Percentiles rank a stretch among this genome's conserved stretches.
These are phyloP conservation scores for Misgurnus anguillicaudatus DNA, from an alignment of 2,113 vertebrate species.

Conservation along the genomic window DNA sequence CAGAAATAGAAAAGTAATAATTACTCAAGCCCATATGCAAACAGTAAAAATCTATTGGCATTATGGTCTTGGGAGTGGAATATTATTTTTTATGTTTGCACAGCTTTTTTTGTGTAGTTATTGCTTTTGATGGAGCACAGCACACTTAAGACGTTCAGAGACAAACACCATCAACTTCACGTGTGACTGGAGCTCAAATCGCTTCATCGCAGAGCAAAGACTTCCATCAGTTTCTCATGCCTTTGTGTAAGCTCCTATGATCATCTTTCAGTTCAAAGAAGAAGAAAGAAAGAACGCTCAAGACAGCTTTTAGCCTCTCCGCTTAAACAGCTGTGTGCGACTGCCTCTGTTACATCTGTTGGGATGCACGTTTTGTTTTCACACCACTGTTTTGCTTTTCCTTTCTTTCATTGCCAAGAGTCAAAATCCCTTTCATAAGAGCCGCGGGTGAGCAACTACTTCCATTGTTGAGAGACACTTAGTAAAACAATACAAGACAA, in stretches of 20 bases:
- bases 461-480: constrained; percentile 64
- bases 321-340: constrained; percentile 12
- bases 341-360: constrained; percentile 15
- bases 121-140: no score
- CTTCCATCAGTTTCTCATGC: constrained; percentile 68
- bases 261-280: constrained; percentile 73
- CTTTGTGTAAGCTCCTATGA: constrained; percentile 64
- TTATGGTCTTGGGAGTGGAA: no score
- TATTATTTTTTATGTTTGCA: no score
- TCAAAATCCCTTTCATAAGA: constrained; percentile 65
- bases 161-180: constrained; percentile 1
- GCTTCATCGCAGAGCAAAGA: constrained; percentile 14
- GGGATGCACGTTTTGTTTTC: constrained; percentile 60
- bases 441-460: constrained; percentile 58
- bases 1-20: no score
- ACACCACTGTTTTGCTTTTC: constrained; percentile 56
- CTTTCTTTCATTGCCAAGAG: constrained; percentile 58
- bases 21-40: no score
- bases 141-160: no score
- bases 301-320: constrained; percentile 71
- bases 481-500: constrained; percentile 70
- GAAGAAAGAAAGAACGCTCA: constrained; percentile 62
- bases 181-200: background rate
- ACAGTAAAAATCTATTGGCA: no score
- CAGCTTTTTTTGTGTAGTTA: no score